Conservation (phyloP, 1,140 invertebrate genomes). For the Nautilus pompilius region DNA sequence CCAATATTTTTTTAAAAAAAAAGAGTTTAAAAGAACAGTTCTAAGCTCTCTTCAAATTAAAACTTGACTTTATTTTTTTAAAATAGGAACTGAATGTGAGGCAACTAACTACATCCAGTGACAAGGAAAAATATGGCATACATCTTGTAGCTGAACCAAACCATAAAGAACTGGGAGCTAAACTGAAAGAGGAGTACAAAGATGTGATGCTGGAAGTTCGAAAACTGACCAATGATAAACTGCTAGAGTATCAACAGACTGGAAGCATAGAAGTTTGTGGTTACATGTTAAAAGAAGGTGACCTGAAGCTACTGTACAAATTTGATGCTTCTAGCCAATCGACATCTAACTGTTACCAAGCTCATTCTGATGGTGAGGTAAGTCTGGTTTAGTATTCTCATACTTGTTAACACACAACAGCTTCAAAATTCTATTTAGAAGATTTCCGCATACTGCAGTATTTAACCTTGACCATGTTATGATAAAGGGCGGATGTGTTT, state of each 20-base stretch:
- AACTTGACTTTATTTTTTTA: not conserved
- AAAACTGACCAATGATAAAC: slow-evolving; percentile 72
- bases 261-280: slow-evolving; percentile 63
- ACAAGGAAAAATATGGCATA: slow-evolving; percentile 93
- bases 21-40: no score
- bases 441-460: no score
- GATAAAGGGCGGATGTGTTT: no score
- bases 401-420: not conserved
- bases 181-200: slow-evolving; percentile 74
- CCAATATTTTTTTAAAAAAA: not conserved
- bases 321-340: slow-evolving; percentile 61
- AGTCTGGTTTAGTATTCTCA: slow-evolving; percentile 19
- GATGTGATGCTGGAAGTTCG: slow-evolving; percentile 79
- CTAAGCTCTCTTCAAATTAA: not conserved
- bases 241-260: slow-evolving; percentile 72
- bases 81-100: slow-evolving; percentile 85
- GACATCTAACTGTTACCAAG: slow-evolving; percentile 71
- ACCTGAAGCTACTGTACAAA: slow-evolving; percentile 82
- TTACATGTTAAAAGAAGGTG: slow-evolving; percentile 72
- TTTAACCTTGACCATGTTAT: no score
- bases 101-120: slow-evolving; percentile 79
- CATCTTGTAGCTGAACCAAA: slow-evolving; percentile 91
- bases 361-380: slow-evolving; percentile 82
- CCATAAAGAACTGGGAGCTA: slow-evolving; percentile 77
- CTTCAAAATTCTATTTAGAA: no score